Conservation (phyloP, 2,113 vertebrate species). For the Eretmochelys imbricata region DNA sequence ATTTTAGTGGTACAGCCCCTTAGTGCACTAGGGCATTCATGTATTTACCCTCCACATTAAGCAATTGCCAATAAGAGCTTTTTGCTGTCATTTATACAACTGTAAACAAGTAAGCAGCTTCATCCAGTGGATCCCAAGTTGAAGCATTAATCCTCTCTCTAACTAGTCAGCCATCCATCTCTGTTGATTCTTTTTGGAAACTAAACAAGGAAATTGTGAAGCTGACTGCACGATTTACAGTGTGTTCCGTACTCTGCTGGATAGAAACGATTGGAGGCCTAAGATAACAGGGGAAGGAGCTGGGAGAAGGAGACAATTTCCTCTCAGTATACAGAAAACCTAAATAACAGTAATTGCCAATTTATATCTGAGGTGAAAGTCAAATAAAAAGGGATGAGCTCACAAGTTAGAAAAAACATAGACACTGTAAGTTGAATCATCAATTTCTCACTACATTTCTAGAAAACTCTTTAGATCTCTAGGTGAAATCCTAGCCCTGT, state of each 20-base stretch:
- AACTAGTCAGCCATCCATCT: not conserved
- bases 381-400: not conserved
- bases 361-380: not conserved
- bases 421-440: not conserved
- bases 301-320: not conserved
- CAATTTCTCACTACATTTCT: not conserved
- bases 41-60: not conserved
- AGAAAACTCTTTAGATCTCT: not conserved
- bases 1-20: not conserved
- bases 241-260: not conserved
- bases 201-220: not conserved
- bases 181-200: not conserved
- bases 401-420: not conserved
- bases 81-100: conserved; percentile 2
- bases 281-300: not conserved
- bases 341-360: not conserved
- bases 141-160: not conserved
- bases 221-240: fast-evolving
- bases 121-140: not conserved
- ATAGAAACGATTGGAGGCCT: not conserved
- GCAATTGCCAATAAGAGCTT: not conserved
- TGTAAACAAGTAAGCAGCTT: not conserved
- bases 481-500: not conserved
- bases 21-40: fast-evolving
- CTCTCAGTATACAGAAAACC: not conserved